Conservation (phyloP, 1,140 invertebrate species). For the Drosophila baimaii region DNA sequence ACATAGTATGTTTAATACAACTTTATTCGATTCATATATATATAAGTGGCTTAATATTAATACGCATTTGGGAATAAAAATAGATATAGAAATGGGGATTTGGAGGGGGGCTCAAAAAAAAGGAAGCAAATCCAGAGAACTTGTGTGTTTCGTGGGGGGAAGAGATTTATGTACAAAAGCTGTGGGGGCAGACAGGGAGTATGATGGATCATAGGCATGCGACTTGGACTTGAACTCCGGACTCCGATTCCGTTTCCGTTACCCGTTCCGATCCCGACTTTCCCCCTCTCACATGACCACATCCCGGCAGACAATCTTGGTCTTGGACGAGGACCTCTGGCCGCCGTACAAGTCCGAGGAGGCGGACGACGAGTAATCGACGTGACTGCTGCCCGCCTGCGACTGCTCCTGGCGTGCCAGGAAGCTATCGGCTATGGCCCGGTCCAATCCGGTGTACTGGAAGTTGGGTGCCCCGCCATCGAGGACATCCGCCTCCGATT, state of each 20-base stretch:
- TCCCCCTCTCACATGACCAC: slow-evolving; percentile 53
- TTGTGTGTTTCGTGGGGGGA: not conserved
- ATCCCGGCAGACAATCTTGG: slow-evolving; percentile 75
- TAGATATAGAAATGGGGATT: not conserved
- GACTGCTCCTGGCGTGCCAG: slow-evolving; percentile 78
- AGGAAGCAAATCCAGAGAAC: slow-evolving; percentile 1
- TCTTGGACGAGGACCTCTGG: slow-evolving; percentile 68
- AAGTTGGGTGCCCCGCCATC: slow-evolving; percentile 77
- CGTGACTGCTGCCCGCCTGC: slow-evolving; percentile 74
- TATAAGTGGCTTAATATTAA: slow-evolving; percentile 37
- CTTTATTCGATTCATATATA: slow-evolving; percentile 66
- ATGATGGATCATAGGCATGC: not conserved
- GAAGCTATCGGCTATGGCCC: slow-evolving; percentile 80
- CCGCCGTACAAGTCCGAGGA: slow-evolving; percentile 55
- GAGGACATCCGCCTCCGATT: slow-evolving; percentile 76
- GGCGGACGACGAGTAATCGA: slow-evolving; percentile 77
- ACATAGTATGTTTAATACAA: slow-evolving; percentile 46
- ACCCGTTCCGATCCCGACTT: not conserved
- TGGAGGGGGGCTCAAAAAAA: slow-evolving; percentile 8
- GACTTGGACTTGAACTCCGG: not conserved
- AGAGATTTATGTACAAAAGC: slow-evolving; percentile 47
- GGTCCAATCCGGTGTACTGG: slow-evolving; percentile 75
- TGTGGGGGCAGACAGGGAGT: no score
- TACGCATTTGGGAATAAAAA: slow-evolving; percentile 12
- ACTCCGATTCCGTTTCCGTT: not conserved